These are phyloP conservation scores for Nibea coibor DNA, from an alignment of 2,113 vertebrate species.

Conservation along the genomic window DNA sequence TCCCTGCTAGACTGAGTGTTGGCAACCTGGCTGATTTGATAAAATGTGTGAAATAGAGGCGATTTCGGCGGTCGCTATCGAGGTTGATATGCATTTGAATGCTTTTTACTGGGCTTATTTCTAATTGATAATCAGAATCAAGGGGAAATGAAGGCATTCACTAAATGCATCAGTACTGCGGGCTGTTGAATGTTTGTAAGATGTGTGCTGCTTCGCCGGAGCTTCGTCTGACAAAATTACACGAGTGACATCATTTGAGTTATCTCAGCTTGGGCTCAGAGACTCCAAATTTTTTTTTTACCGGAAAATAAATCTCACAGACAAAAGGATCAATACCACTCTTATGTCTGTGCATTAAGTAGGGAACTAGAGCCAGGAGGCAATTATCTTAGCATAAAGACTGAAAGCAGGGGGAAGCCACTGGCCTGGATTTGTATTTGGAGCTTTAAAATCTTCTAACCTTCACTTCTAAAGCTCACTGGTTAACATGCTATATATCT, in stretches of 20 bases:
- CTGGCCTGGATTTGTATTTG: too few relatives aligned
- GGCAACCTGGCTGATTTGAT: constrained; percentile 13
- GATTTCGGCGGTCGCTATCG: neutral
- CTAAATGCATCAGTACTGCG: neutral
- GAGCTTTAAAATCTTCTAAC: neutral
- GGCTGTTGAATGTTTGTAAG: neutral
- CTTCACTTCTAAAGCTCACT: neutral
- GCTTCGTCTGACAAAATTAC: neutral
- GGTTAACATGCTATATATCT: neutral
- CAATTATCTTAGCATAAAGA: neutral
- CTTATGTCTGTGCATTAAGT: neutral
- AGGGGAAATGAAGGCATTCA: neutral
- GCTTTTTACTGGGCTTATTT: neutral
- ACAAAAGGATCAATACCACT: neutral
- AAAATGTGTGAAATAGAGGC: constrained; percentile 1
- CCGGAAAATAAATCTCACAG: neutral
- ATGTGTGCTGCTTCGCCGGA: neutral
- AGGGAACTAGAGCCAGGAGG: neutral
- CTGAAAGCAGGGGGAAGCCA: neutral
- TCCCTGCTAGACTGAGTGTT: constrained; percentile 1
- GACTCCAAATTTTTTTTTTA: neutral
- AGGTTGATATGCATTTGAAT: neutral
- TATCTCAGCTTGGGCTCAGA: neutral
- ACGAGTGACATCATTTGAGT: neutral
- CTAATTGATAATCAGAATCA: neutral